These are phyloP conservation scores for Gobiocypris rarus DNA, from an alignment of 2,113 vertebrate genomes.

Conservation along the genomic window DNA sequence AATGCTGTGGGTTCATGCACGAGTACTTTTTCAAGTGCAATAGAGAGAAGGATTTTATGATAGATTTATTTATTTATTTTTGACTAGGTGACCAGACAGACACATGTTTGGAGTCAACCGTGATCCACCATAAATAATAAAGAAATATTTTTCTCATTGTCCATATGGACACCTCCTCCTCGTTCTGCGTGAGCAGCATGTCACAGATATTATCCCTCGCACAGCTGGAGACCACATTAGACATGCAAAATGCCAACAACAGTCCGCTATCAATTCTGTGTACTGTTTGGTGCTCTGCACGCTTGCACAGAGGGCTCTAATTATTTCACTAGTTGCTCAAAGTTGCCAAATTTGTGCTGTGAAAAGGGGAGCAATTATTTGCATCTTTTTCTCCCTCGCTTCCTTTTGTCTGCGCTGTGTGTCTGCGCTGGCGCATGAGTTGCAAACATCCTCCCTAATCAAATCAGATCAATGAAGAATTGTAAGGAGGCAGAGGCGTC, in stretches of 20 bases:
- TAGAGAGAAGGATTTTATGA: not conserved
- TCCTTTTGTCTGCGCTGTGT: not conserved
- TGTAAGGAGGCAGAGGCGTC: conserved; percentile 10
- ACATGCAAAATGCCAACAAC: conserved; percentile 37
- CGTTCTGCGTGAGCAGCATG: conserved; percentile 18
- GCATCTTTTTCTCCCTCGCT: not conserved
- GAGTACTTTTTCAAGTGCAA: not conserved
- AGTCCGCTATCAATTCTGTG: conserved; percentile 24
- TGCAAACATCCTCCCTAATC: conserved; percentile 31
- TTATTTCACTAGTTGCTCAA: conserved; percentile 32
- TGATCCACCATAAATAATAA: not conserved
- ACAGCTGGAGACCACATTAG: conserved; percentile 37
- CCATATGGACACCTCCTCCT: conserved; percentile 10
- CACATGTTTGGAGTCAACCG: not conserved
- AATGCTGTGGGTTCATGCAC: not conserved
- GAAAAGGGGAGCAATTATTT: conserved; percentile 29
- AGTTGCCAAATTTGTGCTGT: conserved; percentile 30
- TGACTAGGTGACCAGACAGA: not conserved
- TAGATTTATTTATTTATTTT: not conserved
- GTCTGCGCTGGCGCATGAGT: conserved; percentile 18
- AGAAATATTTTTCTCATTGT: conserved; percentile 3
- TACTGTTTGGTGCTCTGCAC: conserved; percentile 32
- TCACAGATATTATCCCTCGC: conserved; percentile 17
- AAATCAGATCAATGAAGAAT: conserved; percentile 43
- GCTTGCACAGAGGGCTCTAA: conserved; percentile 12